phyloP scores from a whole-genome alignment of 2,888 invertebrate genomes.

The Leucoptera coffeella region DNA sequence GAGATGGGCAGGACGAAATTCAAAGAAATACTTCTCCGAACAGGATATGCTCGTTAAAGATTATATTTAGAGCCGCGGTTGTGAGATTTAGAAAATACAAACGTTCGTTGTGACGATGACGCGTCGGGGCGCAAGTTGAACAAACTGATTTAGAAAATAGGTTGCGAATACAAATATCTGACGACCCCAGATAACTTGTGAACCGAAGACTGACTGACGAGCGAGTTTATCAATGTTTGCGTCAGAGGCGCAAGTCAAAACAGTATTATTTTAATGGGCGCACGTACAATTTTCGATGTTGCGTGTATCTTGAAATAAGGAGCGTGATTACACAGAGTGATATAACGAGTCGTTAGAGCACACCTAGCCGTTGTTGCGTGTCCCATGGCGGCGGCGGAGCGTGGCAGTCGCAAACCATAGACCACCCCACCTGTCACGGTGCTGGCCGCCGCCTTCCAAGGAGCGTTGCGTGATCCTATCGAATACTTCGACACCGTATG shows the following conservation, averaged over 20 bases:
- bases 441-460: conserved; percentile 15
- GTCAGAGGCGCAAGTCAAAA: too few relatives aligned
- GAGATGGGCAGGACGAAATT: conserved; percentile 9
- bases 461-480: neutral
- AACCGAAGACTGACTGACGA: too few relatives aligned
- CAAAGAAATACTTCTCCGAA: conserved; percentile 14
- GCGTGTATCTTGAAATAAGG: too few relatives aligned
- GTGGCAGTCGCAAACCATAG: conserved; percentile 21
- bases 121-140: conserved; percentile 29
- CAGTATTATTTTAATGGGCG: too few relatives aligned
- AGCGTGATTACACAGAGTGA: too few relatives aligned
- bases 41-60: conserved; percentile 18
- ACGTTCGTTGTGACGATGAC: conserved; percentile 15
- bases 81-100: conserved; percentile 27
- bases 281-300: too few relatives aligned
- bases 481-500: neutral
- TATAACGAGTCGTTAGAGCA: too few relatives aligned
- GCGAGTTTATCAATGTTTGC: too few relatives aligned
- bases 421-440: conserved; percentile 47
- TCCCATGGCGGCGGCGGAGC: neutral
- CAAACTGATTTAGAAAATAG: conserved; percentile 35
- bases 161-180: too few relatives aligned
- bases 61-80: conserved; percentile 17
- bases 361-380: neutral
- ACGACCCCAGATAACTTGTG: conserved; percentile 38